Base-by-base conservation (phyloP, 2,113 vertebrate species). In the Scatophagus argus region DNA sequence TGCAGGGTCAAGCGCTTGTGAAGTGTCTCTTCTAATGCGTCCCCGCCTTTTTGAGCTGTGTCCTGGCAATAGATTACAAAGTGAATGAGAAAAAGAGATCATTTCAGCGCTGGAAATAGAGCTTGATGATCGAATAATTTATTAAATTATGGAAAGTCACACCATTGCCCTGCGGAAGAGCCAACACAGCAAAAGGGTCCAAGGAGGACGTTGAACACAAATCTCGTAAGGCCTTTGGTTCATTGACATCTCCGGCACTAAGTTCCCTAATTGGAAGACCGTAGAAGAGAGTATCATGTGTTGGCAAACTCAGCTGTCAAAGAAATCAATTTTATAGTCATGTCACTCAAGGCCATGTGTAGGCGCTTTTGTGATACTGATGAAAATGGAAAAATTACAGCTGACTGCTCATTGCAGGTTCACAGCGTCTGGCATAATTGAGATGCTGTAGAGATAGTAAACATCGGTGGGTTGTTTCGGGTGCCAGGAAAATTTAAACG, bases 71-170 rank as follows among this genome's bases (percentile, higher is more conserved):
- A 69, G 32, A 76, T 83, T 64, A 71, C 59, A 88, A 79, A 73
- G 41, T 75, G 68, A 89, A 83, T 58, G 68, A 62, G 68, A 60
- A 81, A 87, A 72, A 62, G 31, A 36, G 23, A 89, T 87, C 54
- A 52, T 74, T 78, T 72, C 47, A 16, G 63, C 54, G 81, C 44
- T 32, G n/a, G 56, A 46, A 75, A 52, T 43, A n/a, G 49, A 78
- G 51, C 43, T 74, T 73, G 64, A 88, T 85, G 63, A 71, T 44
- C 54, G 78, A 79, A 87, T 83, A 46, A 73, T 86, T 75, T 73
- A 38, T 76, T 41, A 56, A 86, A 80, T 87, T 82, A 74, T 63
- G 52, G 29, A 69, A 62, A 77, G 71, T 52, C 66, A 56, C 4
- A 6, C 3, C 25, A 5, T 31, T 64, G 59, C 47, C 64, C 27